Base-by-base conservation (phyloP, 2,113 vertebrate genomes). In the Rhabdornis inornatus region DNA sequence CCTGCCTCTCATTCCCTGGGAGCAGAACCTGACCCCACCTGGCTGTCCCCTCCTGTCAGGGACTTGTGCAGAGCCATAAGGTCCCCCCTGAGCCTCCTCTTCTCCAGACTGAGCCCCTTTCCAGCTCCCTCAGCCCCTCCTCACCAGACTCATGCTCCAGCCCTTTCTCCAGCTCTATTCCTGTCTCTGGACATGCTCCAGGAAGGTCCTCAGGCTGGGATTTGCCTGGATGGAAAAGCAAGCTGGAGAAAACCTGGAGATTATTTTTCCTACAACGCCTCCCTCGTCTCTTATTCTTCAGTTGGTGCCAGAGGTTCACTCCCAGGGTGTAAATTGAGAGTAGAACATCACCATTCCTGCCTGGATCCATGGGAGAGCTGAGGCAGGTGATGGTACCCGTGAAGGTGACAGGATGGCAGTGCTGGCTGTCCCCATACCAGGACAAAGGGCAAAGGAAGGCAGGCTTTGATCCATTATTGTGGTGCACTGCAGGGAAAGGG, bases 1-100 rank as follows among this genome's bases (percentile, higher is more conserved):
- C 39, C 55, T 40, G 18, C 23, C 13, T n/a, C 14, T 55, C 9
- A 1, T n/a, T 55, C 56, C 13, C 42, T 44, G 33, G 17, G 3
- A 61, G 40, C 35, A 76, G 2, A 83, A 11, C 63, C n/a, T 0
- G 1, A 60, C 7, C 24, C 11, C 15, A 1, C n/a, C n/a, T 0
- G 6, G 14, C 17, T 75, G 45, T 24, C 8, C n/a, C 24, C 70
- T 35, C 55, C 47, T 76, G 47, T 1, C 55, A 68, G 63, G 69
- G 63, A 53, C 7, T 1, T 89, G 20, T 39, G 47, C 39, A 68
- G 53, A 60, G 28, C 24, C 19, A 52, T 1, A 33, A 31, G 61
- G 14, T 2, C 5, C 53, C 39, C 2, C 21, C n/a, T 18, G 30
- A 76, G 9, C 55, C 63, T 35, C 40, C 47, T 76, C 13, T 83